phyloP scores from a whole-genome alignment of 2,797 vertebrate species.

The Discoglossus pictus region DNA sequence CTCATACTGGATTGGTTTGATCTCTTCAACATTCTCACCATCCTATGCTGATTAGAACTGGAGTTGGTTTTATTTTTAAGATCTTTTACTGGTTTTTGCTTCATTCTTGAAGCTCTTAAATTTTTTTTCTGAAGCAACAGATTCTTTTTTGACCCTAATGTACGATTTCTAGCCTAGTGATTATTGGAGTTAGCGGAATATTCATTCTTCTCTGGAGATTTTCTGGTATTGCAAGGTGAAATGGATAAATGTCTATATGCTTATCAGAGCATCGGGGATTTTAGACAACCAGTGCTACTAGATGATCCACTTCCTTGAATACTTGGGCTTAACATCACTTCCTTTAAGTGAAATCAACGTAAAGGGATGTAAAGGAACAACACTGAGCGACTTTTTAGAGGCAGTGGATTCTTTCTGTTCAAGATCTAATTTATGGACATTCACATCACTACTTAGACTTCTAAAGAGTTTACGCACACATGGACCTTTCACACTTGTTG shows the following conservation, averaged over 20 bases:
- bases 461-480: slow-evolving; percentile 77
- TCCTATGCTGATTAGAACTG: slow-evolving; percentile 45
- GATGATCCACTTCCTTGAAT: slow-evolving; percentile 56
- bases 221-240: slow-evolving; percentile 56
- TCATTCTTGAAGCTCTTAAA: slow-evolving; percentile 59
- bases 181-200: slow-evolving; percentile 54
- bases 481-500: slow-evolving; percentile 61
- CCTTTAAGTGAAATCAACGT: slow-evolving; percentile 52
- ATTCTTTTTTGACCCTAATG: slow-evolving; percentile 50
- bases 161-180: slow-evolving; percentile 48
- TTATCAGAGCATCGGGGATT: slow-evolving; percentile 50
- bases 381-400: slow-evolving; percentile 60
- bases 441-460: slow-evolving; percentile 78
- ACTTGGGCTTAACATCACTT: slow-evolving; percentile 53
- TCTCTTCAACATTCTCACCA: slow-evolving; percentile 51
- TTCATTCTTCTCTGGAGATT: slow-evolving; percentile 52
- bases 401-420: slow-evolving; percentile 56
- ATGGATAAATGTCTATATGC: slow-evolving; percentile 55
- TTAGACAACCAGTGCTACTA: slow-evolving; percentile 47
- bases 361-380: slow-evolving; percentile 55
- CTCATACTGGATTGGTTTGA: slow-evolving; percentile 56
- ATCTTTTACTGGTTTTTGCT: slow-evolving; percentile 54
- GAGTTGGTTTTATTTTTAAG: slow-evolving; percentile 49
- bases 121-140: slow-evolving; percentile 54
- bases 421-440: slow-evolving; percentile 61